Conservation (phyloP, 2,888 invertebrate species). For the Julus scandinavius region DNA sequence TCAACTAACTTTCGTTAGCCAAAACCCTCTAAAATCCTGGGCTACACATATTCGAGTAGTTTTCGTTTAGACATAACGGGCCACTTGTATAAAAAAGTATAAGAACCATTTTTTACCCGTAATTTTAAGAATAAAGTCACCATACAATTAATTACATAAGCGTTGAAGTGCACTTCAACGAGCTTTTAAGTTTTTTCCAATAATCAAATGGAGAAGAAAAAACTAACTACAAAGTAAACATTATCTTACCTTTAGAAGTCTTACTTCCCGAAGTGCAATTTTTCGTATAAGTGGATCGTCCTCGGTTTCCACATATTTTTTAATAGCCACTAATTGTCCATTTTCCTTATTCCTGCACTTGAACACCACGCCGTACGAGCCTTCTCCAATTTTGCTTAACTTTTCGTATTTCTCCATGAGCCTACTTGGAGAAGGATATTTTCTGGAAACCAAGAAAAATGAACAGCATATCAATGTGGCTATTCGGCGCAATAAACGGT, state of each 20-base stretch:
- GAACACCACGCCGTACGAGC: conserved; percentile 95
- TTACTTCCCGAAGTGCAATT: conserved; percentile 93
- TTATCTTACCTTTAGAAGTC: conserved; percentile 85
- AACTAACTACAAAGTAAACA: neutral
- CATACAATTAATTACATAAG: too few species aligned
- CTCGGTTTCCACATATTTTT: conserved; percentile 96
- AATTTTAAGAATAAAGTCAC: too few species aligned
- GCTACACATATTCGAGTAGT: too few species aligned
- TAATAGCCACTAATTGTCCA: conserved; percentile 94
- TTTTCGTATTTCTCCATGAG: conserved; percentile 79
- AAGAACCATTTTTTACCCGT: too few species aligned
- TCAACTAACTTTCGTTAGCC: too few species aligned
- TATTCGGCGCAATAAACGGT: too few species aligned
- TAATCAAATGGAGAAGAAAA: neutral
- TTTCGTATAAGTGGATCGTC: conserved; percentile 96
- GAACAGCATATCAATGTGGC: too few species aligned
- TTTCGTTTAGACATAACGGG: too few species aligned
- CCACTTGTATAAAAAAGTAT: too few species aligned
- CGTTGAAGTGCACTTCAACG: too few species aligned
- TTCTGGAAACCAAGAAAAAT: conserved; percentile 54
- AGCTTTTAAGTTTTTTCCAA: too few species aligned
- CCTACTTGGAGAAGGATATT: conserved; percentile 55
- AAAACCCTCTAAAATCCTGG: too few species aligned
- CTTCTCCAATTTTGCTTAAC: conserved; percentile 92
- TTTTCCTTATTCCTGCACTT: conserved; percentile 96